Base-by-base conservation (phyloP, 2,113 vertebrate species). In the Salvator merianae region DNA sequence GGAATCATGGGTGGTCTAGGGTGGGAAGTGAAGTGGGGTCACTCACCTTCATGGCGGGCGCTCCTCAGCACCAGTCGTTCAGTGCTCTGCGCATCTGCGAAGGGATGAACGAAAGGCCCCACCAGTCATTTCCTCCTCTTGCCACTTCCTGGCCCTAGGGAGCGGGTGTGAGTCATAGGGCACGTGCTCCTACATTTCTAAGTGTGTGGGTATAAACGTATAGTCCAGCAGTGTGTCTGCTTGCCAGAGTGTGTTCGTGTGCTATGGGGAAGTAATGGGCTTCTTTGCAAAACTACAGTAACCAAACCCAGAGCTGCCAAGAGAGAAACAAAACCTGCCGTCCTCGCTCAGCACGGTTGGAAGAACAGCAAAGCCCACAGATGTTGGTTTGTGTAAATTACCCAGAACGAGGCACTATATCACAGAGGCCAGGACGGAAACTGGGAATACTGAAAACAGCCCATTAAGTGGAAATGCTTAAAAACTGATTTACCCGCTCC, bases 41-140 rank as follows among this genome's bases (percentile, higher is more conserved):
- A 43, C 86, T 87, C 55, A 87, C 86, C 86, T 82, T 79, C 86
- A 87, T 87, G 81, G 59, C 75, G 40, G 86, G 34, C 32, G 68
- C 77, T 85, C 2, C 38, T 50, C 36, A 36, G 38, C 55, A 18
- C 53, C 32, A 18, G 65, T n/a, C 50, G 71, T 62, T 40, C 40
- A 1, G 74, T 4, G 12, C 32, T 53, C 28, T 14, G 80, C 55
- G 80, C 74, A 78, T 77, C 55, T 12, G 68, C 38, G 9, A 72
- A 59, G 1, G 10, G n/a, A n/a, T n/a, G 20, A 53, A 65, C 2
- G 34, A 38, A 72, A 78, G 85, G 80, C 85, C 68, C 36, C 66
- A 55, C 55, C 12, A 86, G 81, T 82, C 80, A 86, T 82, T 86
- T 86, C 85, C 85, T 86, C 85, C 28, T 40, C 38, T 82, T 77